Conservation (phyloP, 2,113 vertebrate genomes). For the Gorsachius goisagi region DNA sequence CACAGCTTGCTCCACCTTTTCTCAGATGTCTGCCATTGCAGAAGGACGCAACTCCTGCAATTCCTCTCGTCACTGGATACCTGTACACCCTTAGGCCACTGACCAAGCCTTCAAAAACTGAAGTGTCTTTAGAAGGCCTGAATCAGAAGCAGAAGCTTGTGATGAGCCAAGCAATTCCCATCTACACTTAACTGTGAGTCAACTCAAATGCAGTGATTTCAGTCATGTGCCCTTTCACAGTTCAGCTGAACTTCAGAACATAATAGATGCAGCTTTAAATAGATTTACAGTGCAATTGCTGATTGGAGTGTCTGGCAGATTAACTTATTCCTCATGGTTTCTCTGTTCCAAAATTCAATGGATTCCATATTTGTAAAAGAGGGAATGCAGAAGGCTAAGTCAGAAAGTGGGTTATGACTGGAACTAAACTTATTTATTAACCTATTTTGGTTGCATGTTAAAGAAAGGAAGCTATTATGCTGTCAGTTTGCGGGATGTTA, state of each 20-base stretch:
- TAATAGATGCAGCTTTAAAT: conserved; percentile 64
- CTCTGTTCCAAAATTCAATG: conserved; percentile 66
- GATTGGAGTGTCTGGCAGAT: conserved; percentile 58
- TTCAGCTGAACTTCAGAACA: conserved; percentile 61
- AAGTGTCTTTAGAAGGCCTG: not conserved
- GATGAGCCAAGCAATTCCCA: conserved; percentile 15
- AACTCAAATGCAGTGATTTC: conserved; percentile 48
- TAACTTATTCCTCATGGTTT: conserved; percentile 60
- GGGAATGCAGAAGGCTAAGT: conserved; percentile 43
- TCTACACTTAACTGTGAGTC: conserved; percentile 46
- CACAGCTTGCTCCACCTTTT: not conserved
- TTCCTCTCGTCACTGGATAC: not conserved
- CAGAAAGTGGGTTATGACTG: conserved; percentile 60
- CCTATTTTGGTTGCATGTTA: conserved; percentile 46
- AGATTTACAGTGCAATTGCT: conserved; percentile 32
- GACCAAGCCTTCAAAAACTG: not conserved
- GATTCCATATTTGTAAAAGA: conserved; percentile 60
- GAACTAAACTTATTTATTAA: conserved; percentile 58
- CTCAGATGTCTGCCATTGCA: not conserved
- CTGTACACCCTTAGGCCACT: not conserved
- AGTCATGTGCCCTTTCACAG: conserved; percentile 62
- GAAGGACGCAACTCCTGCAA: not conserved
- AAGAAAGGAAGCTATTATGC: conserved; percentile 71
- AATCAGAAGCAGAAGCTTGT: conserved; percentile 17
- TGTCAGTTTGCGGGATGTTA: conserved; percentile 41